Conservation (phyloP, 35 echinoderm and acorn worm species). For the Ophiothrix spiculata region DNA sequence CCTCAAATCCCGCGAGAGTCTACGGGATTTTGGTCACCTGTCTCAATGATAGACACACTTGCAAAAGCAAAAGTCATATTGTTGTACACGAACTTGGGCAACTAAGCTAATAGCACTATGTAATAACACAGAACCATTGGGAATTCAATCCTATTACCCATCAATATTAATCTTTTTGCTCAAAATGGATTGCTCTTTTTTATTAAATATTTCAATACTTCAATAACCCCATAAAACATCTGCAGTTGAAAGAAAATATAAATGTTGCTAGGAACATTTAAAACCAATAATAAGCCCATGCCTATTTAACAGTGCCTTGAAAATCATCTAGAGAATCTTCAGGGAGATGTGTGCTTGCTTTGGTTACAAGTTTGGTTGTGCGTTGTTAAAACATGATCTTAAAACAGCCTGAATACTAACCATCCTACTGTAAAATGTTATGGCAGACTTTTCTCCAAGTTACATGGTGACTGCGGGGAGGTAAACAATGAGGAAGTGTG, state of each 20-base stretch:
- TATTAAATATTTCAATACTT: not conserved
- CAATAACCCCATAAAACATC: not conserved
- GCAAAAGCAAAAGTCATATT: not conserved
- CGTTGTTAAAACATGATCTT: not conserved
- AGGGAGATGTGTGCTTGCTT: not conserved
- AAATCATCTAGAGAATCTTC: not conserved
- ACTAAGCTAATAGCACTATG: not conserved
- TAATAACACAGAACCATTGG: no score
- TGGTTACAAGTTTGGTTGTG: not conserved
- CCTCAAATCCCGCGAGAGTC: not conserved
- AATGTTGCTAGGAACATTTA: not conserved
- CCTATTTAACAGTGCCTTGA: not conserved
- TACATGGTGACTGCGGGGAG: not conserved
- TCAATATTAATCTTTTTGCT: not conserved
- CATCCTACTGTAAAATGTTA: not conserved
- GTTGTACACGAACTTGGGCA: not conserved
- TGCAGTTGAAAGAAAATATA: not conserved
- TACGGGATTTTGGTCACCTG: constrained; percentile 6
- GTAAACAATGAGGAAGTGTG: not conserved
- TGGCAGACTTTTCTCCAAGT: not conserved
- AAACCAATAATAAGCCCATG: not conserved
- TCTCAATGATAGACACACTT: not conserved
- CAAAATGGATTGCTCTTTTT: not conserved
- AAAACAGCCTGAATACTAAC: not conserved
- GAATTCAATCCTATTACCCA: not conserved